A percentile compares a stretch with the other conserved stretches of the same genome.
Conservation (phyloP, 2,888 invertebrate species). For the Pseudococcus viburni region DNA sequence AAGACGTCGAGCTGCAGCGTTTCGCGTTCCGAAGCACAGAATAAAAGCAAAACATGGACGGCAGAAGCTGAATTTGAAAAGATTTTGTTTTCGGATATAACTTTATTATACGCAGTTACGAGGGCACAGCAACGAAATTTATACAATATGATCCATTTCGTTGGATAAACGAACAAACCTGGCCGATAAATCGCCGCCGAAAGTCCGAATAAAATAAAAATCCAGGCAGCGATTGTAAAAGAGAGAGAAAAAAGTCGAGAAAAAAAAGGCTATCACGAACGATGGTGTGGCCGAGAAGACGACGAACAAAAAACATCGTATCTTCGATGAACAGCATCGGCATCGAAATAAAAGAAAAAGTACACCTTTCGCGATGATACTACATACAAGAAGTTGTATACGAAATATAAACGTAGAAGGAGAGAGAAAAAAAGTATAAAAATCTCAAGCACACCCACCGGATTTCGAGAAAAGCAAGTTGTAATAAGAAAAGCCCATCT, state of each 20-base stretch:
- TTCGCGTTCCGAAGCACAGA: background rate
- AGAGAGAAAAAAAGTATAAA: background rate
- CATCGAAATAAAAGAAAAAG: background rate
- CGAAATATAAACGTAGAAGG: background rate
- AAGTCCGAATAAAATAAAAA: conserved; percentile 4
- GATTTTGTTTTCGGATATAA: background rate
- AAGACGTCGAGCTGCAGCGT: background rate
- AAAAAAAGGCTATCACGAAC: background rate
- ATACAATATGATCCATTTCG: no score
- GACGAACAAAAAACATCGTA: background rate
- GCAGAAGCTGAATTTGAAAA: background rate
- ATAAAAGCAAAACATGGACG: background rate
- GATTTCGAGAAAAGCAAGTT: conserved; percentile 36
- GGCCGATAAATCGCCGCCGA: conserved; percentile 9
- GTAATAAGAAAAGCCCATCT: conserved; percentile 55
- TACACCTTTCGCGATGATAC: background rate
- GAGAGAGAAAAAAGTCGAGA: background rate
- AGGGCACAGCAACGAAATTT: background rate
- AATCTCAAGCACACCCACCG: conserved; percentile 43
- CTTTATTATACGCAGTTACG: background rate
- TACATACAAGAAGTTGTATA: background rate
- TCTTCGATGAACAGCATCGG: background rate
- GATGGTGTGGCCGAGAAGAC: background rate
- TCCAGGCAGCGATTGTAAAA: conserved; percentile 20
- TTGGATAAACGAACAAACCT: background rate